Evolutionary conservation across 2,888 invertebrate genomes (phyloP), one percentile per base, ranked within the genome.

Genomic region (Galeruca laticollis): DNA sequence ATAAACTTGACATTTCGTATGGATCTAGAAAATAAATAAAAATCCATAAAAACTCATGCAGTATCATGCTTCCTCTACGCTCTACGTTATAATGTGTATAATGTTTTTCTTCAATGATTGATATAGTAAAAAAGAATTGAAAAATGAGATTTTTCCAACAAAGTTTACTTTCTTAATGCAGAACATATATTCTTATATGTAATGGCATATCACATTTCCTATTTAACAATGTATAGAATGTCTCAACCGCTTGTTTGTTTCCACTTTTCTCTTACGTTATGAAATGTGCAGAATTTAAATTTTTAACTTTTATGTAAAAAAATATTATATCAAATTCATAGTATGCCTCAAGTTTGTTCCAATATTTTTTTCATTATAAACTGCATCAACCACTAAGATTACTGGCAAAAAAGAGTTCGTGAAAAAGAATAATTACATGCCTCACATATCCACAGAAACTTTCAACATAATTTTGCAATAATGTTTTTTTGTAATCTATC

Each of bases 81-180:
- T 8, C 8, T 47, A 26, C 6, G 15, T 47, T 47, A 15, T 47
- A 15, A 47, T 15, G 2, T n/a, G n/a, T 47, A 15, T 47, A 4
- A 6, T 47, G 43, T 8, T 15, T 47, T 47, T 15, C 4, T n/a
- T 5, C 0, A 18, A 15, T 47, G 43, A 47, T 47, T 47, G 43
- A 47, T 47, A 15, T 43, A 5, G 43, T 47, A 15, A 47, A 43
- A 43, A 43, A 15, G 5, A 43, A 47, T 15, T 47, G 3, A 15
- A 47, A 15, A 8, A 47, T 47, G 15, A 40, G 40, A 10, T n/a
- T 40, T 40, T 40, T 40, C 5, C 13, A 40, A 3, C 40, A 13
- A 15, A 47, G 43, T 47, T 47, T 47, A 47, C 43, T 47, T 47
- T 47, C 43, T 15, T 47, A 47, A 47, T 47, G 43, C 43, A 47